Base-by-base conservation (phyloP, 2,113 vertebrate genomes). In the Echinops telfairi region DNA sequence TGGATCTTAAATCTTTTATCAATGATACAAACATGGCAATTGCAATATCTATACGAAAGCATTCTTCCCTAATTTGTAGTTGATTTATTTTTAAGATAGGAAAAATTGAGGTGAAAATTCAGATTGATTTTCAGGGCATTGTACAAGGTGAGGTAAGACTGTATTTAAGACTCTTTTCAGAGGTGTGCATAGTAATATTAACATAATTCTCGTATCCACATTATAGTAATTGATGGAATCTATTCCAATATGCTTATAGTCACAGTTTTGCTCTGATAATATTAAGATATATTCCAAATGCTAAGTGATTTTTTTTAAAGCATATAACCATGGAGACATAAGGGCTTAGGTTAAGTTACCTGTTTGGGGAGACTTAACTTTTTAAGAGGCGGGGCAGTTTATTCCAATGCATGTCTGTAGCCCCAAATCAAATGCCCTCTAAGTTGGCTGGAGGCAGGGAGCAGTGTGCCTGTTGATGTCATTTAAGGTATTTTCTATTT, bases 1-100 rank as follows among this genome's bases (percentile, higher is more conserved):
- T 36, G 27, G 53, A 87, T 43, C 23, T 27, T 90, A 87, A 93
- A 83, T 62, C 93, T 73, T 47, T 33, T 93, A 81, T 68, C 53
- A 94, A 36, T 96, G 92, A 58, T 33, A 36, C 88, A 89, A 66
- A 23, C 47, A 87, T 83, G 95, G 77, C 76, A 95, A 6, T 68
- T 29, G 62, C 57, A n/a, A 29, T 43, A 82, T 68, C 71, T 83
- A 90, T 84, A 89, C 57, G 53, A 90, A 86, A 92, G 27, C 36
- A 71, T 70, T 92, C 43, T 78, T 75, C 17, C 89, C 88, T 79
- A 78, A 60, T 81, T 78, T 53, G 71, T 71, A 11, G 53, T 86
- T 92, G 73, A 91, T 82, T 85, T 95, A 12, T 83, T 92, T 33
- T 82, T 38, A 93, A 22, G 38, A 90, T 86, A 64, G 86, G 71